Conservation (phyloP, 2,113 vertebrate species). For the Chionodraco myersi region DNA sequence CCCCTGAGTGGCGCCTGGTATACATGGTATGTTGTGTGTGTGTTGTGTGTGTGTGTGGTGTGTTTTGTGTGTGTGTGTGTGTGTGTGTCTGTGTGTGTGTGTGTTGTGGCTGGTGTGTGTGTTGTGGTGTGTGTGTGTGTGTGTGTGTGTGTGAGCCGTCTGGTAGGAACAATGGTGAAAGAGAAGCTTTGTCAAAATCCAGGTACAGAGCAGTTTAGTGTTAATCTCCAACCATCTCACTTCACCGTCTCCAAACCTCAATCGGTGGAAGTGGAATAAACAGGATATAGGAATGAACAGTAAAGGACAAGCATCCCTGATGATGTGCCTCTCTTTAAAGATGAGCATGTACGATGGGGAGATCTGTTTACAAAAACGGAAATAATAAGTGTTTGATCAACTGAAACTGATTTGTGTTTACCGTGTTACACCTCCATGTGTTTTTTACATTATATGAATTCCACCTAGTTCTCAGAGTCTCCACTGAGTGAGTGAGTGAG, state of each 20-base stretch:
- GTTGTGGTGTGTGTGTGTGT: constrained; percentile 6
- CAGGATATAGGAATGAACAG: constrained; percentile 25
- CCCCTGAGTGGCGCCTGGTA: too few species aligned
- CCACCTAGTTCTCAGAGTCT: too few species aligned
- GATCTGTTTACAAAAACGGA: too few species aligned
- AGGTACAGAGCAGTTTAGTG: constrained; percentile 38
- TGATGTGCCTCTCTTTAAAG: neutral
- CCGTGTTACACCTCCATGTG: neutral
- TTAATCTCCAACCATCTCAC: constrained; percentile 41
- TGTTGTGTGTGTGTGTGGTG: constrained; percentile 11
- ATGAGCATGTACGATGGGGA: too few species aligned
- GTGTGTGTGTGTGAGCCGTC: constrained; percentile 19
- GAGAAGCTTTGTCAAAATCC: constrained; percentile 54
- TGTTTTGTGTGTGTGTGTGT: neutral
- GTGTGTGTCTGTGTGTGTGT: neutral
- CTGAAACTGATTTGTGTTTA: too few species aligned
- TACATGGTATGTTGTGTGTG: neutral
- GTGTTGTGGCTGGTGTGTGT: neutral
- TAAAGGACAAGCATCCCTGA: constrained; percentile 31
- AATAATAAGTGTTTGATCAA: too few species aligned
- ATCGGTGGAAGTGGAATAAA: constrained; percentile 26
- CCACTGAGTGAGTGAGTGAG: too few species aligned
- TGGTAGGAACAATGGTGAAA: constrained; percentile 44
- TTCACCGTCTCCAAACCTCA: constrained; percentile 21
- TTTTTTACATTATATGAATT: too few species aligned